A percentile compares a stretch with the other conserved stretches of the same genome.
Evolutionary conservation across 2,113 vertebrate species (phyloP).

Genomic region (Pseudopodoces humilis): DNA sequence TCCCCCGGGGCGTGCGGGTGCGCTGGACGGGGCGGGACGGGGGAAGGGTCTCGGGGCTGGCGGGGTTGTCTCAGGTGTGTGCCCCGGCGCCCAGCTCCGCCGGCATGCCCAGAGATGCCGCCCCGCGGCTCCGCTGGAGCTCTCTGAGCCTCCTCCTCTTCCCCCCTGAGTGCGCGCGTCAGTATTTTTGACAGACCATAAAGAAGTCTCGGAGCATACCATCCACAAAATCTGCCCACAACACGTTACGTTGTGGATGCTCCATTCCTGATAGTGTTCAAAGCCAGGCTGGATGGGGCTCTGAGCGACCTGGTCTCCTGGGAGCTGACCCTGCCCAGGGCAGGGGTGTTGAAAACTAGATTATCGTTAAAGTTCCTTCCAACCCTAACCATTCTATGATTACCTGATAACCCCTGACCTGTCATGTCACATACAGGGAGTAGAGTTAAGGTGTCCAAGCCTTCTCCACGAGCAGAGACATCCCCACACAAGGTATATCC

Average conservation of each 20-base stretch:
- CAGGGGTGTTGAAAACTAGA: not conserved
- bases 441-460: not conserved
- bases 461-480: rapidly evolving
- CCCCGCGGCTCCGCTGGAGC: not conserved
- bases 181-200: not conserved
- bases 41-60: not conserved
- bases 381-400: not conserved
- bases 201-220: not conserved
- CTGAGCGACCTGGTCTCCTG: not conserved
- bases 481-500: not conserved
- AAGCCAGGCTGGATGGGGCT: not conserved
- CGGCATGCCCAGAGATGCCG: not conserved
- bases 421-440: not conserved
- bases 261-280: not conserved
- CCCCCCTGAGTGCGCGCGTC: rapidly evolving
- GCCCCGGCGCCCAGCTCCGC: not conserved
- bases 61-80: not conserved
- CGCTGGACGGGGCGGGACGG: not conserved
- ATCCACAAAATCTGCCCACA: not conserved
- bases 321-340: not conserved
- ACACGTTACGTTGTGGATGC: too few species aligned
- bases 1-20: not conserved
- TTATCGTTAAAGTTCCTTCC: not conserved
- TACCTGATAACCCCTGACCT: not conserved
- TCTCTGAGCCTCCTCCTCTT: not conserved